Base-by-base conservation (phyloP, 1,140 invertebrate genomes). In the Centruroides vittatus region DNA sequence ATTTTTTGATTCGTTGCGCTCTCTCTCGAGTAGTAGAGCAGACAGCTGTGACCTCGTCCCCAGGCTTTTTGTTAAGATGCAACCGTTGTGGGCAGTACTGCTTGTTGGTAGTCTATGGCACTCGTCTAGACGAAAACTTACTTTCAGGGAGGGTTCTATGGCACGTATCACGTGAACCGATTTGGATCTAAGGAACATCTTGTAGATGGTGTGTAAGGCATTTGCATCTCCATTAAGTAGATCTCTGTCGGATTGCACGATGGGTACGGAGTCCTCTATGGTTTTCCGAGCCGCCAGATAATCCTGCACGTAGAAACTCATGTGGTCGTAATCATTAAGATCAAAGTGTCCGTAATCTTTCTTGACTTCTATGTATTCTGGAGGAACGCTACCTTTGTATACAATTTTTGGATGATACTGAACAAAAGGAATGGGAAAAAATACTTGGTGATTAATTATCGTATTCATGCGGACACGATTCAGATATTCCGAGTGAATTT, bases 401-500 rank as follows among this genome's bases (percentile, higher is more conserved):
- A 72, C 63, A 68, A 68, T 72, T 69, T 67, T 80, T 77, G 67
- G 54, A 75, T 71, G 63, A 62, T 63, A 61, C 69, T 71, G 53
- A 72, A 70, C 78, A 71, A 89, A 92, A n/a, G 86, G 86, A 49
- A 89, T 82, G 35, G 89, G 84, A 66, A 82, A 82, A 72, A 84
- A 93, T 64, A 89, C 79, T 78, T 92, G 89, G 71, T 81, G 84
- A 59, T 82, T 82, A 55, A 73, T 74, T 59, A 92, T 88, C 4
- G 86, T 91, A 72, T 90, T 90, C 86, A 92, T 90, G 59, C 87
- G 78, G 8, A 88, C 83, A 58, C 74, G 68, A 64, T 92, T 95
- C 13, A 93, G 78, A 73, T 88, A 93, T 69, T 93, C 89, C 49
- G 80, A 69, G 59, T 81, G 81, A 56, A 92, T 76, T 68, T 84